Evolutionary conservation across 2,797 vertebrate genomes (phyloP).

Genomic region (Paratrypauchen microcephalus): DNA sequence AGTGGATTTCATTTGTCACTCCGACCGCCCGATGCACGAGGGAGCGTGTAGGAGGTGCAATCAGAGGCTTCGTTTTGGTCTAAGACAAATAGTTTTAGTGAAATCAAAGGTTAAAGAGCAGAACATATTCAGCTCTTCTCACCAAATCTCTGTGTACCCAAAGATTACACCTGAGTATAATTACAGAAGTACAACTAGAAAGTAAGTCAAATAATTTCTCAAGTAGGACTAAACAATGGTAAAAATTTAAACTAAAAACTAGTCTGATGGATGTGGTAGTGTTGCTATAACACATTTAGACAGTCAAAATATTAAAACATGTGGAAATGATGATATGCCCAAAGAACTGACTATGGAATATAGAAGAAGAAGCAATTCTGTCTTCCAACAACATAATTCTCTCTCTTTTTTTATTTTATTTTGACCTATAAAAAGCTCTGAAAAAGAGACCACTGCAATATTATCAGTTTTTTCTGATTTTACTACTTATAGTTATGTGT

Average conservation of each 20-base stretch:
- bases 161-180: not conserved
- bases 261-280: no score
- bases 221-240: not conserved
- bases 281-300: no score
- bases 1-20: slow-evolving; percentile 56
- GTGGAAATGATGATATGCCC: no score
- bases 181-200: not conserved
- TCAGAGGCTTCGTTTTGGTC: slow-evolving; percentile 47
- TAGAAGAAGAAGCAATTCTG: no score
- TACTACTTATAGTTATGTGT: no score
- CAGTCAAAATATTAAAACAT: no score
- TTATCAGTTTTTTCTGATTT: no score
- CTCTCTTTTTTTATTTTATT: no score
- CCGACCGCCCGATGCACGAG: slow-evolving; percentile 19
- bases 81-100: slow-evolving; percentile 50
- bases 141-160: not conserved
- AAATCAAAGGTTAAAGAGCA: slow-evolving; percentile 39
- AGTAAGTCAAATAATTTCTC: not conserved
- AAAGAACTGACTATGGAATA: no score
- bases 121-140: not conserved
- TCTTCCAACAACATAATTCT: not conserved
- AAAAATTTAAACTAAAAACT: not conserved
- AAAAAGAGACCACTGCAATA: no score
- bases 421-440: no score
- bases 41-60: slow-evolving; percentile 46